These are phyloP conservation scores for Sesamia nonagrioides DNA, from an alignment of 1,140 invertebrate species.

Conservation along the genomic window DNA sequence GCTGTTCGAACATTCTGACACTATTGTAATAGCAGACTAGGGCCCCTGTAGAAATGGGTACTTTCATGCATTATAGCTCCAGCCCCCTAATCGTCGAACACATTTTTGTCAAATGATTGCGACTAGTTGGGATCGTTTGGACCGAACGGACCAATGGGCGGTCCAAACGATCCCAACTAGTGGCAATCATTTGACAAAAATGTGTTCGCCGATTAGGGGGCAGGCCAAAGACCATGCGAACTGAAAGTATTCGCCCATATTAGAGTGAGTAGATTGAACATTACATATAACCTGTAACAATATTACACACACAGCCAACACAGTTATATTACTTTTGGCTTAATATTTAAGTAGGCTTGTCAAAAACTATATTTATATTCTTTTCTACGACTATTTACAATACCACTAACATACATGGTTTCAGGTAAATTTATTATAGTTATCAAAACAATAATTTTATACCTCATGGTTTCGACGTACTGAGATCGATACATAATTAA, in stretches of 20 bases:
- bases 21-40: too few relatives aligned
- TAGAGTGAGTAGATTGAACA: conserved; percentile 5
- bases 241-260: neutral
- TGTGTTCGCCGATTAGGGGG: too few relatives aligned
- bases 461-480: conserved; percentile 9
- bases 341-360: conserved; percentile 27
- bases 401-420: conserved; percentile 23
- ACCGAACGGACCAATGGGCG: too few relatives aligned
- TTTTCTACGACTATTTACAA: conserved; percentile 21
- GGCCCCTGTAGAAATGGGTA: too few relatives aligned
- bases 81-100: too few relatives aligned
- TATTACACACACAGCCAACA: conserved; percentile 27
- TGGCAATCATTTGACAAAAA: too few relatives aligned
- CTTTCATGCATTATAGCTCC: too few relatives aligned
- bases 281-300: conserved; percentile 21
- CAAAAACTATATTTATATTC: conserved; percentile 23
- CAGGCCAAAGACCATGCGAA: neutral
- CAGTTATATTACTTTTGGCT: conserved; percentile 24
- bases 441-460: conserved; percentile 12
- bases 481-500: conserved; percentile 30
- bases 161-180: too few relatives aligned
- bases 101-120: too few relatives aligned
- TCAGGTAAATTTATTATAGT: neutral
- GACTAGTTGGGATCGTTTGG: too few relatives aligned
- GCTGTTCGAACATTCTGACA: too few relatives aligned